Evolutionary conservation across 53 echinoderm and acorn worm genomes (phyloP).

Genomic region (Pentamera pediparva): DNA sequence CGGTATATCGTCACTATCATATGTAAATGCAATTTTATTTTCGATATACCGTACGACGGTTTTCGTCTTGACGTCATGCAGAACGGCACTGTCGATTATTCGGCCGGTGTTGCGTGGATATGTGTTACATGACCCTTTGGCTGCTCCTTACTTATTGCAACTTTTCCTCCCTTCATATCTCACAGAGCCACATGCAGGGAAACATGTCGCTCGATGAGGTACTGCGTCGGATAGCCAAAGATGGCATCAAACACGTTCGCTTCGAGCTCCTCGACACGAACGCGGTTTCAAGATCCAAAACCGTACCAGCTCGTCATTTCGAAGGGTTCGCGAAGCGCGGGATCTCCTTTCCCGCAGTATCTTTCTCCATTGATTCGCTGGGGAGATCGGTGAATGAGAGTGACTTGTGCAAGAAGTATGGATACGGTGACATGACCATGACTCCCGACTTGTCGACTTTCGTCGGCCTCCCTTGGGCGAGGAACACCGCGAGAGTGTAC

Average conservation of each 20-base stretch:
- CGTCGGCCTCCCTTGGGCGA: slow-evolving; percentile 37
- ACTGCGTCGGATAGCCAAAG: slow-evolving; percentile 3
- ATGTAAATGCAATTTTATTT: no score
- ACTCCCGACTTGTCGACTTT: slow-evolving; percentile 42
- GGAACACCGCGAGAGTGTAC: slow-evolving; percentile 42
- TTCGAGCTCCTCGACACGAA: slow-evolving; percentile 48
- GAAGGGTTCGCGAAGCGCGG: slow-evolving; percentile 6
- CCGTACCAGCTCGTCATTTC: slow-evolving; percentile 52
- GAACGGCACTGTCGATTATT: no score
- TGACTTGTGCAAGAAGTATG: neutral
- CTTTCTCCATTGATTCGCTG: slow-evolving; percentile 30
- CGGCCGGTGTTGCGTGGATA: no score
- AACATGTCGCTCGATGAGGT: no score
- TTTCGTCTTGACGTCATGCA: no score
- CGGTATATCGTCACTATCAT: no score
- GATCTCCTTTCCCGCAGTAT: slow-evolving; percentile 20
- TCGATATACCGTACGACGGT: no score
- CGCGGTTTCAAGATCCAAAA: slow-evolving; percentile 46
- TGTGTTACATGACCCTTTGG: no score
- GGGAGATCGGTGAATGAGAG: slow-evolving; percentile 7
- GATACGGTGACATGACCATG: slow-evolving; percentile 17
- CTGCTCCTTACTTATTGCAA: no score
- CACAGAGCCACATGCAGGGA: no score
- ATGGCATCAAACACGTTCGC: slow-evolving; percentile 38
- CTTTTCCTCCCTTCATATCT: no score